Base-by-base conservation (phyloP, 2,797 vertebrate genomes). In the Steatocranus sp. region DNA sequence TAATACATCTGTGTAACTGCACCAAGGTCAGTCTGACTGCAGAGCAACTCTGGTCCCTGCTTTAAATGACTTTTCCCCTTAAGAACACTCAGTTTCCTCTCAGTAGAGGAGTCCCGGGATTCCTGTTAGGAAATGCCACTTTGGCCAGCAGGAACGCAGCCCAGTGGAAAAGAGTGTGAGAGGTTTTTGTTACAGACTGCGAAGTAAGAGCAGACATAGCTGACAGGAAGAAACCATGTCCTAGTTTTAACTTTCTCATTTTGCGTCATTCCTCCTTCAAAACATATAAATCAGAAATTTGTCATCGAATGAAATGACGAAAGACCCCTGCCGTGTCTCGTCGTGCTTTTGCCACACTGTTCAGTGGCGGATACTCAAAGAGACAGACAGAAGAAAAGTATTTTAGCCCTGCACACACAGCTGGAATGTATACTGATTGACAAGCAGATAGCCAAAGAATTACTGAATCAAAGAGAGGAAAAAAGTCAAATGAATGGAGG, bases 231-330 rank as follows among this genome's bases (percentile, higher is more conserved):
- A 82, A 79, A 91, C 82, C 81, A 81, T 27, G 75, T 88, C 78
- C 92, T 84, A 88, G 87, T 90, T 96, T 94, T 89, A 87, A 91
- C 89, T 88, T 89, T 87, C 83, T 83, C 78, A 79, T 86, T 94
- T 86, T 94, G 91, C 83, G 91, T 96, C 93, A 95, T 89, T 86
- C 50, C 85, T 80, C 46, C 23, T 46, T 88, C 89, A 86, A 91
- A 95, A 93, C 38, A 2, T 53, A 90, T 93, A 93, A 93, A 95
- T 94, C 89, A 91, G 63, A 66, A 86, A 86, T 18, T 56, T 83
- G 83, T 86, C 85, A 61, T 83, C 66, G 81, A 34, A 85, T 76
- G 85, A 83, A 86, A 80, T 2, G 38, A 81, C 43, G 56, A 53
- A 84, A 86, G 61, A 84, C 58, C 41, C 81, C 78, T 75, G 53